These are phyloP conservation scores for Linepithema humile DNA, from an alignment of 1,140 invertebrate genomes.

Conservation along the genomic window DNA sequence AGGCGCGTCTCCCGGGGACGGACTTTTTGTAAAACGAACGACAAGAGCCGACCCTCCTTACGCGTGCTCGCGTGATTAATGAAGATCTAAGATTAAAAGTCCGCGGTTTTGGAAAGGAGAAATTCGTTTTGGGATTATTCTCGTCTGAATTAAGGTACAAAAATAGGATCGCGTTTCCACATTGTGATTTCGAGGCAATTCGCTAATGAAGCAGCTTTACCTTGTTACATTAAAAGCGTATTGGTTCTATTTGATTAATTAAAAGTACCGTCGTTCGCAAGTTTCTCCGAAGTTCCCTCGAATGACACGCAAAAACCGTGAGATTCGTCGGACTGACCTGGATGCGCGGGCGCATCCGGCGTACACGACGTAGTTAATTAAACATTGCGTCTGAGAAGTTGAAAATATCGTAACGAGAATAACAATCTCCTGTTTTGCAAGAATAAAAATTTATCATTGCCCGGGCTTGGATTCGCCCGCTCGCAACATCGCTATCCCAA, in stretches of 20 bases:
- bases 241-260: slow-evolving; percentile 14
- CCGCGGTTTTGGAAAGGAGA: neutral
- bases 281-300: neutral
- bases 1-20: neutral
- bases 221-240: neutral
- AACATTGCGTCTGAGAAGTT: slow-evolving; percentile 8
- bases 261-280: neutral
- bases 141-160: neutral
- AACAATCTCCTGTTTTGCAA: slow-evolving; percentile 18
- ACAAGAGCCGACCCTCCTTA: neutral
- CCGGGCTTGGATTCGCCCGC: neutral
- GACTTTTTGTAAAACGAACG: neutral
- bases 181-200: no score
- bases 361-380: slow-evolving; percentile 23
- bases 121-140: neutral
- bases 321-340: neutral
- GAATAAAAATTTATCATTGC: slow-evolving; percentile 39
- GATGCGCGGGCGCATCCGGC: neutral
- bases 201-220: neutral
- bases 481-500: neutral
- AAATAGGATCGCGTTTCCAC: neutral
- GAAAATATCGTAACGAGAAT: slow-evolving; percentile 15
- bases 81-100: neutral
- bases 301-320: slow-evolving; percentile 9
- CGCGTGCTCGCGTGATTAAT: neutral